phyloP scores from a whole-genome alignment of 2,888 invertebrate genomes.

The Aricia artaxerxes region DNA sequence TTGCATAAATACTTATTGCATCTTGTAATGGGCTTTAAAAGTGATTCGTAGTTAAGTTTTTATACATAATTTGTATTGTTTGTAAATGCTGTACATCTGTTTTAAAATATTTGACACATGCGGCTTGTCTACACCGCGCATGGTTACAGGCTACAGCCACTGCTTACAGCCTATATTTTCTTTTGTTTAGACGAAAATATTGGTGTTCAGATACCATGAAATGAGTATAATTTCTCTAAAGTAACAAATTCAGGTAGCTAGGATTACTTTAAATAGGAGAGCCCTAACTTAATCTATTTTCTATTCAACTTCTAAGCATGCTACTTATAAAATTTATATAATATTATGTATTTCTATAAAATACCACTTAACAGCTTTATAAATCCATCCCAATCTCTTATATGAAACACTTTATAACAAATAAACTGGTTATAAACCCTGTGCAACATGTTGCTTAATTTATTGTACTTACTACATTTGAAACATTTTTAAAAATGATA shows the following conservation, averaged over 20 bases:
- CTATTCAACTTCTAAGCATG: too few relatives aligned
- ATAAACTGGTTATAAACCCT: neutral
- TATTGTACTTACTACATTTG: neutral
- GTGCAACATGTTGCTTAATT: neutral
- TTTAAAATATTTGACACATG: neutral
- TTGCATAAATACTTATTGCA: neutral
- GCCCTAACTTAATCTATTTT: too few relatives aligned
- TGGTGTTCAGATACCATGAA: neutral
- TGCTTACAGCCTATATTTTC: neutral
- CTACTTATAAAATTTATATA: too few relatives aligned
- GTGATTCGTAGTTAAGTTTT: neutral
- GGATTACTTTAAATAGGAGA: too few relatives aligned
- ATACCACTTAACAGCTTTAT: neutral
- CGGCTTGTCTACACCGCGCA: constrained; percentile 6
- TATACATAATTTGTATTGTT: neutral
- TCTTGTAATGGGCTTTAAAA: neutral
- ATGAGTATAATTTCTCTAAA: too few relatives aligned
- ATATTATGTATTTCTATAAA: neutral
- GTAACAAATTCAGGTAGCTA: too few relatives aligned
- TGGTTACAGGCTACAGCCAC: neutral
- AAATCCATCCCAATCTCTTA: neutral
- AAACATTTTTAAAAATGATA: neutral
- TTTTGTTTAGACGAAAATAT: neutral
- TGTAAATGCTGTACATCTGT: neutral
- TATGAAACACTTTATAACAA: neutral